Percentiles rank a stretch among this genome's conserved stretches.
Conservation (phyloP, 1,140 invertebrate species). For the Atta texana region DNA sequence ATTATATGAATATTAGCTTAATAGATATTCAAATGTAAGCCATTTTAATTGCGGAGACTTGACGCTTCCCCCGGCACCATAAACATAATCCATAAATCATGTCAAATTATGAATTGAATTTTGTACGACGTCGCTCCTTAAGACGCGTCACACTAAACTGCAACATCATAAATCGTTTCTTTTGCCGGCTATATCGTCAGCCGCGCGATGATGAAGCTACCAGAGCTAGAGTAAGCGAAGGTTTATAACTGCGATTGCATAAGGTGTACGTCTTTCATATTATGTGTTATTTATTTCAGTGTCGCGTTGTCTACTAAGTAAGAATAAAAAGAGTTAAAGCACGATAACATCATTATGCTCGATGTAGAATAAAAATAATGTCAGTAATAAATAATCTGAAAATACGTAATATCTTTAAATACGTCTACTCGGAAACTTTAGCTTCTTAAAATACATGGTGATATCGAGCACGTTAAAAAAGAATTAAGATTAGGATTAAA, state of each 20-base stretch:
- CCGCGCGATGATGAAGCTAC: constrained; percentile 61
- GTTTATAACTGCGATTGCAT: constrained; percentile 41
- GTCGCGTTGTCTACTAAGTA: constrained; percentile 41
- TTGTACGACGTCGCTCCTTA: constrained; percentile 56
- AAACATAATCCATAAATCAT: constrained; percentile 59
- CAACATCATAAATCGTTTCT: constrained; percentile 65
- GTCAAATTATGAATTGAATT: constrained; percentile 65
- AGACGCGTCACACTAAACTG: constrained; percentile 63
- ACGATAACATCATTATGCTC: not conserved
- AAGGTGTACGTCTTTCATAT: constrained; percentile 33
- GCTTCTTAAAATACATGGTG: not conserved
- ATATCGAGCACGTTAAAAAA: not conserved
- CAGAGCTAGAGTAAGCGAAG: constrained; percentile 52
- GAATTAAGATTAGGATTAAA: not conserved
- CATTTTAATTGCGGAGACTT: constrained; percentile 49
- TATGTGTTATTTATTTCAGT: constrained; percentile 59
- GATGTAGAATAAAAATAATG: not conserved
- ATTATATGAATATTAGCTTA: constrained; percentile 48
- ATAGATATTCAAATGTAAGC: constrained; percentile 55
- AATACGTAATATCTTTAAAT: not conserved
- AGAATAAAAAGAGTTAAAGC: not conserved
- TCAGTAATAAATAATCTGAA: not conserved
- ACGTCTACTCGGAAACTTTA: not conserved
- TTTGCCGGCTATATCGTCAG: constrained; percentile 57
- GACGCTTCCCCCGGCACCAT: constrained; percentile 21